Conservation (phyloP, 2,888 invertebrate genomes). For the Parnassius orleans region DNA sequence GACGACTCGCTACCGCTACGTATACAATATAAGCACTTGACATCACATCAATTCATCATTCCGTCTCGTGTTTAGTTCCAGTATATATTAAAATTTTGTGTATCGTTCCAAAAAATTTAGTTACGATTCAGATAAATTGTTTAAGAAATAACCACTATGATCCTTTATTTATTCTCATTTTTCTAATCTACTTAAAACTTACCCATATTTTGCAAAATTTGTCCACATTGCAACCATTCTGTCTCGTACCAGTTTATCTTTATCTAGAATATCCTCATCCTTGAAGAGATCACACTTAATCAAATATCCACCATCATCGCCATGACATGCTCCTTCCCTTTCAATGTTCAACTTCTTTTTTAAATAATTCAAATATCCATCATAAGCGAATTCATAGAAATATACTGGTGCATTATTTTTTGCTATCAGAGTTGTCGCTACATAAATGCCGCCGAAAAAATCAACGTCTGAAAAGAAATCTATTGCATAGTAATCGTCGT, state of each 20-base stretch:
- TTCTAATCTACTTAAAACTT: conserved; percentile 34
- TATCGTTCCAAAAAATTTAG: too few species aligned
- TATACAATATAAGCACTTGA: too few species aligned
- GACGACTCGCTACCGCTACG: too few species aligned
- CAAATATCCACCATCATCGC: conserved; percentile 82
- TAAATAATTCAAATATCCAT: conserved; percentile 75
- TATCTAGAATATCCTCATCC: conserved; percentile 41
- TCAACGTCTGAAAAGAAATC: conserved; percentile 75
- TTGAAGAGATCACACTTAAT: conserved; percentile 58
- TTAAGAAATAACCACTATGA: too few species aligned
- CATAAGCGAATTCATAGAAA: conserved; percentile 81
- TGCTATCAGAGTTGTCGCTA: conserved; percentile 54
- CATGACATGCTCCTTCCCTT: conserved; percentile 80
- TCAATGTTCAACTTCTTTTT: conserved; percentile 66
- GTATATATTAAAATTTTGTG: too few species aligned
- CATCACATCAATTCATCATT: too few species aligned
- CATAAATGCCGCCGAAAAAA: conserved; percentile 61
- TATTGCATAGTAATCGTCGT: conserved; percentile 61
- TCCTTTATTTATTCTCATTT: too few species aligned
- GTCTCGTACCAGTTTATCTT: conserved; percentile 59
- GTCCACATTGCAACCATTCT: conserved; percentile 81
- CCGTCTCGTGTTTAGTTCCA: too few species aligned
- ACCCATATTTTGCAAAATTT: conserved; percentile 82
- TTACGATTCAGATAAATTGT: too few species aligned
- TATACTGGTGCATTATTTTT: conserved; percentile 70